These are phyloP conservation scores for Monochamus alternatus DNA, from an alignment of 2,888 invertebrate genomes.

Conservation along the genomic window DNA sequence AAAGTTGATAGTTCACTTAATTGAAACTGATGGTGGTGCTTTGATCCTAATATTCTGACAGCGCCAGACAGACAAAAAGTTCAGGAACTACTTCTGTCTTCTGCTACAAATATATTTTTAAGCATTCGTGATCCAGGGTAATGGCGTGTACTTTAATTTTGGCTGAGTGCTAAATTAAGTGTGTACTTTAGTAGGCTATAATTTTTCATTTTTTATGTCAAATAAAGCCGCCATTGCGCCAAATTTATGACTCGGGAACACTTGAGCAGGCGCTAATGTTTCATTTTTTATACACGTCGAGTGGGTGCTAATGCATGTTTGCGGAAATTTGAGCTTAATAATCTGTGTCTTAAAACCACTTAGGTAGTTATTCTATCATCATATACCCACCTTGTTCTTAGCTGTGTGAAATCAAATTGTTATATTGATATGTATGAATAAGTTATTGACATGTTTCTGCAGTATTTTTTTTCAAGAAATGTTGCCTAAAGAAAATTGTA, in stretches of 20 bases:
- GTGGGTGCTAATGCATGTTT: conserved; percentile 8
- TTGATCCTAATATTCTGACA: neutral
- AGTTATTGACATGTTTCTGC: too few species aligned
- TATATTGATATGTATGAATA: too few species aligned
- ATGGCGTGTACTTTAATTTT: conserved; percentile 30
- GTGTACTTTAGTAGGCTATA: conserved; percentile 28
- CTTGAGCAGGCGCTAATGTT: conserved; percentile 27
- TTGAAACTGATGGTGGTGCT: too few species aligned
- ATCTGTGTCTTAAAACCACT: neutral
- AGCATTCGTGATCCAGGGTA: conserved; percentile 17
- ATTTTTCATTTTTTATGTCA: conserved; percentile 34
- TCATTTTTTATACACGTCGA: conserved; percentile 19
- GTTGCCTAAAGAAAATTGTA: too few species aligned
- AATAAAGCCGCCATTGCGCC: conserved; percentile 21
- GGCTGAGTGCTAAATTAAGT: conserved; percentile 32
- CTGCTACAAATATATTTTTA: neutral
- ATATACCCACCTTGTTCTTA: neutral
- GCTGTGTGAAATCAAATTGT: too few species aligned
- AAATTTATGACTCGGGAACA: conserved; percentile 28
- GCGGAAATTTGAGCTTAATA: neutral
- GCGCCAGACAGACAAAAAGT: neutral
- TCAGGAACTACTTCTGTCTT: neutral
- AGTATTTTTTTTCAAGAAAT: too few species aligned
- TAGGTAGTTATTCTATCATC: too few species aligned
- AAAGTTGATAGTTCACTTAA: too few species aligned